A percentile compares a stretch with the other conserved stretches of the same genome.
Evolutionary conservation across 2,113 vertebrate species (phyloP).

Genomic region (Polyodon spathula): DNA sequence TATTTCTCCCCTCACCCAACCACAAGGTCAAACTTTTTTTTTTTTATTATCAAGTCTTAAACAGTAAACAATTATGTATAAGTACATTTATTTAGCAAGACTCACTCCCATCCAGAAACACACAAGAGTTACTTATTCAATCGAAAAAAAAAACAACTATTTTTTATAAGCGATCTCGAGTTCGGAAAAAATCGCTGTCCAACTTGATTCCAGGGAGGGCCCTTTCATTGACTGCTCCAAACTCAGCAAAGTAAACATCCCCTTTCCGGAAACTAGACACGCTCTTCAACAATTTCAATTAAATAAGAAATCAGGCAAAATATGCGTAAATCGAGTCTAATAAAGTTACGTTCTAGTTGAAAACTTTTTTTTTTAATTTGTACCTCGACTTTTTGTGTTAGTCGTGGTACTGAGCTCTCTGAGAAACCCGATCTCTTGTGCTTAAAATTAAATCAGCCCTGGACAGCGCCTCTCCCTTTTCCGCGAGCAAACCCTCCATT

Average conservation of each 20-base stretch:
- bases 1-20: neutral
- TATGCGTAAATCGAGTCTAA: no score
- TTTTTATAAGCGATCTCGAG: neutral
- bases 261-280: conserved; percentile 21
- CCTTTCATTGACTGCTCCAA: neutral
- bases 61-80: conserved; percentile 44
- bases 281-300: neutral
- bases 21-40: conserved; percentile 21
- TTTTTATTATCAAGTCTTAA: conserved; percentile 33
- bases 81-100: conserved; percentile 33
- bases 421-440: conserved; percentile 35
- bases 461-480: conserved; percentile 70
- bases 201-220: conserved; percentile 14
- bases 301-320: no score
- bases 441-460: conserved; percentile 62
- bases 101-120: neutral
- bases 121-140: no score
- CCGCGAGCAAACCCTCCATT: conserved; percentile 50
- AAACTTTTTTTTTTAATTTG: neutral
- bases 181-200: conserved; percentile 25
- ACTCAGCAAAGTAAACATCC: conserved; percentile 17
- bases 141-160: no score
- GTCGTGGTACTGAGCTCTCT: conserved; percentile 52
- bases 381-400: conserved; percentile 39
- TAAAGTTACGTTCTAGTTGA: no score